These are phyloP conservation scores for Kobus ellipsiprymnus DNA, from an alignment of 2,113 vertebrate genomes.

Conservation along the genomic window DNA sequence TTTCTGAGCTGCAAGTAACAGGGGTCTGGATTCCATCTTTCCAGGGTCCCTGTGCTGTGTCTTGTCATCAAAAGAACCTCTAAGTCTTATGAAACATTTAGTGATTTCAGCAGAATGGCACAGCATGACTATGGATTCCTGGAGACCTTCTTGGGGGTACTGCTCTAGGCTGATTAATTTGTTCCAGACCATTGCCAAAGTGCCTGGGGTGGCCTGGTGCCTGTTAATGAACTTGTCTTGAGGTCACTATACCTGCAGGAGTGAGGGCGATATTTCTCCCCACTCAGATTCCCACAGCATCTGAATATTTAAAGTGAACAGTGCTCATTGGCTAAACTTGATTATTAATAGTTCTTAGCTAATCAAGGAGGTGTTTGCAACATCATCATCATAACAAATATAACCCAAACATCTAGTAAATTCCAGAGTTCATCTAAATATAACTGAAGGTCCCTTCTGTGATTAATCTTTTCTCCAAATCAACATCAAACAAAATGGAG, in stretches of 20 bases:
- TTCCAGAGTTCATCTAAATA: not conserved
- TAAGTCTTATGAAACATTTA: not conserved
- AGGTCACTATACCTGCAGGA: not conserved
- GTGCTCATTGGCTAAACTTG: not conserved
- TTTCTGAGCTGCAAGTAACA: not conserved
- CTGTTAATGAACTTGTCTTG: too few relatives aligned
- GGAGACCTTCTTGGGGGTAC: not conserved
- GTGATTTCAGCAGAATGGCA: not conserved
- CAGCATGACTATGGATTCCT: not conserved
- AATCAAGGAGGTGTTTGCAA: not conserved
- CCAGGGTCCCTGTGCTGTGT: not conserved
- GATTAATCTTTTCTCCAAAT: not conserved
- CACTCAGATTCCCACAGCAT: not conserved
- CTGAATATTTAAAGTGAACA: not conserved
- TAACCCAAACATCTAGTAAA: not conserved
- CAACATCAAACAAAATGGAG: not conserved
- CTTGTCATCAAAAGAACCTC: not conserved
- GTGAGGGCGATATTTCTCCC: not conserved
- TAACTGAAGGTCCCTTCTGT: not conserved
- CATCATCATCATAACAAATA: not conserved
- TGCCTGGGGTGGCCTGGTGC: too few relatives aligned
- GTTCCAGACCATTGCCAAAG: not conserved
- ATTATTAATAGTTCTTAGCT: not conserved
- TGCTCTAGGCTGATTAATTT: not conserved
- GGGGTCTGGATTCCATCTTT: not conserved